Evolutionary conservation across 2,797 vertebrate species (phyloP).

Genomic region (Agapornis canus): DNA sequence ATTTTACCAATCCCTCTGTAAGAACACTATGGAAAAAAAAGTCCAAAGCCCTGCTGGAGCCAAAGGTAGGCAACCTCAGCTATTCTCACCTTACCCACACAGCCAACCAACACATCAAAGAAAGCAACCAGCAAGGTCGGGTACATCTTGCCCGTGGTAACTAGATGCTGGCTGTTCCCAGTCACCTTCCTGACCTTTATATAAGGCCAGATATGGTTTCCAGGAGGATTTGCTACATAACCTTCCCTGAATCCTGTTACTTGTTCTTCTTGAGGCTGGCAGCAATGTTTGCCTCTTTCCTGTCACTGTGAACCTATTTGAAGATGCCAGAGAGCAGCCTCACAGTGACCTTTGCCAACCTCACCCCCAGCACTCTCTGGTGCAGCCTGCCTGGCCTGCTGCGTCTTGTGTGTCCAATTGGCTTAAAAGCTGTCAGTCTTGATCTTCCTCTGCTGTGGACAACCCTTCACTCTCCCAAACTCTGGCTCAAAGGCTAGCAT

Average conservation of each 20-base stretch:
- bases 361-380: neutral
- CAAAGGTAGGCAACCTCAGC: neutral
- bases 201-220: neutral
- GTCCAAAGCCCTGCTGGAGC: neutral
- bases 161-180: neutral
- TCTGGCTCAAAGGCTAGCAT: neutral
- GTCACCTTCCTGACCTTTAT: neutral
- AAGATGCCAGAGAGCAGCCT: neutral
- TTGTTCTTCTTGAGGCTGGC: neutral
- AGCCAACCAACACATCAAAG: neutral
- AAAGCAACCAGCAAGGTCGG: neutral
- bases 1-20: neutral
- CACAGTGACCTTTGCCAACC: neutral
- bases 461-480: neutral
- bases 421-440: neutral
- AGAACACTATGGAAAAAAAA: neutral
- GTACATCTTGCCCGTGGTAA: neutral
- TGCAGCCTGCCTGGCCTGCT: accelerated
- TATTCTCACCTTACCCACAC: neutral
- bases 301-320: neutral
- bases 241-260: neutral
- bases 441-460: neutral
- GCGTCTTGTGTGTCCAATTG: accelerated
- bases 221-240: neutral
- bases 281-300: neutral